These are phyloP conservation scores for Manis pentadactyla DNA, from an alignment of 2,797 vertebrate genomes.

Conservation along the genomic window DNA sequence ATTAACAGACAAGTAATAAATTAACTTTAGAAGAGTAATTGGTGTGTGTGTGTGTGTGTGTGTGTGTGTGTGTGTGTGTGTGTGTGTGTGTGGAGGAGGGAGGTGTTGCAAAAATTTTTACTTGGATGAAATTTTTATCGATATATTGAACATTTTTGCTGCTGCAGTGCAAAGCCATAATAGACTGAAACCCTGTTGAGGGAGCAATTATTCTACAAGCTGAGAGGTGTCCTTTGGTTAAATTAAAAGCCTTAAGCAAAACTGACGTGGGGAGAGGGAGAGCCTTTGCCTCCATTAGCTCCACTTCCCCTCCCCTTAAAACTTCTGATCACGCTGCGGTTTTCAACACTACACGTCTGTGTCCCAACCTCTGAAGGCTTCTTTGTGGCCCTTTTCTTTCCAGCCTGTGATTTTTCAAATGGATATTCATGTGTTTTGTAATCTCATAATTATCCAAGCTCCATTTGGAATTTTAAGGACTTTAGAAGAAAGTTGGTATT, in stretches of 20 bases:
- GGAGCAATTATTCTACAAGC: conserved; percentile 72
- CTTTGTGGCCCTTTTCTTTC: conserved; percentile 9
- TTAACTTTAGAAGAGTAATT: conserved; percentile 82
- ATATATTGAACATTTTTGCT: conserved; percentile 80
- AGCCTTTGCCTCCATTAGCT: not conserved
- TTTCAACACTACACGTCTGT: not conserved
- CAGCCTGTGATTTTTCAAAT: conserved; percentile 50
- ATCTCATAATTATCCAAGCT: conserved; percentile 62
- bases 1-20: conserved; percentile 46
- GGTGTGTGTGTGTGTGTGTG: conserved; percentile 42
- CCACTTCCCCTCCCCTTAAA: not conserved
- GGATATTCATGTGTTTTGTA: conserved; percentile 71
- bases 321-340: not conserved
- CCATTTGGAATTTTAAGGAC: conserved; percentile 55
- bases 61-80: conserved; percentile 58
- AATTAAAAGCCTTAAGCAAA: conserved; percentile 43
- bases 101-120: not conserved
- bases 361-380: conserved; percentile 55
- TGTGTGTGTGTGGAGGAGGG: not conserved
- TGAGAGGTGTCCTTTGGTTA: conserved; percentile 67
- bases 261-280: conserved; percentile 2
- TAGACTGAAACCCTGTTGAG: conserved; percentile 78
- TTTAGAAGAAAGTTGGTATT: conserved; percentile 68
- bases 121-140: conserved; percentile 63
- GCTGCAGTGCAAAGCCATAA: conserved; percentile 84